Percentiles rank a stretch among this genome's conserved stretches.
Evolutionary conservation across 1,140 invertebrate species (phyloP).

Genomic region (Telenomus remus): DNA sequence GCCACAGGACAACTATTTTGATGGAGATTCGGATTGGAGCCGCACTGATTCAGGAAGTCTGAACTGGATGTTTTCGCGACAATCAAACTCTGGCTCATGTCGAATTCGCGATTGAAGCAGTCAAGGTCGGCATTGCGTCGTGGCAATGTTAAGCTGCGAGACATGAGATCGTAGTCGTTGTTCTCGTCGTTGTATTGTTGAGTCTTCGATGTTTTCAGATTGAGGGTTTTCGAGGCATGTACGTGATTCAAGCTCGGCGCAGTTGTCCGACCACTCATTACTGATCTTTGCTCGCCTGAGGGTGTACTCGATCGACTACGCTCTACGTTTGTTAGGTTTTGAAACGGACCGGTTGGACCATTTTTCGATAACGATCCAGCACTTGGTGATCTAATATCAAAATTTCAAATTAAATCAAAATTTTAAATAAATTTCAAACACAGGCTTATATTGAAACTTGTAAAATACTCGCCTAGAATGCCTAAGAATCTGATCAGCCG

Average conservation of each 20-base stretch:
- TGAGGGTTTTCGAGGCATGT: slow-evolving; percentile 64
- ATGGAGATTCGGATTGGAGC: slow-evolving; percentile 66
- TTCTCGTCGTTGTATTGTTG: slow-evolving; percentile 65
- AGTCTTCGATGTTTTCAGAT: slow-evolving; percentile 61
- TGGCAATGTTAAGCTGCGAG: slow-evolving; percentile 66
- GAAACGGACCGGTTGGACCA: slow-evolving; percentile 58
- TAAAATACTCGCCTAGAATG: slow-evolving; percentile 54
- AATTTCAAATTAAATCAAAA: too few relatives aligned
- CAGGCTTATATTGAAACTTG: too few relatives aligned
- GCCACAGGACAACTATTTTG: slow-evolving; percentile 56
- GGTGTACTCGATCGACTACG: slow-evolving; percentile 64
- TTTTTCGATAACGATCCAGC: slow-evolving; percentile 63
- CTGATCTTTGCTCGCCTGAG: slow-evolving; percentile 35
- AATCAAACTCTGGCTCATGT: slow-evolving; percentile 73
- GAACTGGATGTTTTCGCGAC: slow-evolving; percentile 72
- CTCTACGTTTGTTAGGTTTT: slow-evolving; percentile 68
- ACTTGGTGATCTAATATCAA: slow-evolving; percentile 63
- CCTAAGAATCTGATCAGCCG: slow-evolving; percentile 85
- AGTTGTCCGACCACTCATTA: slow-evolving; percentile 38
- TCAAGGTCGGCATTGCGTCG: slow-evolving; percentile 61
- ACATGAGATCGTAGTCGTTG: slow-evolving; percentile 61
- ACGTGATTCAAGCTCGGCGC: slow-evolving; percentile 67
- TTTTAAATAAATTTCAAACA: too few relatives aligned
- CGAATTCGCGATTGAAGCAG: slow-evolving; percentile 63
- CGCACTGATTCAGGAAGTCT: slow-evolving; percentile 69